Percentiles rank a stretch among this genome's conserved stretches.
Conservation (phyloP, 2,113 vertebrate genomes). For the Sialia sialis region DNA sequence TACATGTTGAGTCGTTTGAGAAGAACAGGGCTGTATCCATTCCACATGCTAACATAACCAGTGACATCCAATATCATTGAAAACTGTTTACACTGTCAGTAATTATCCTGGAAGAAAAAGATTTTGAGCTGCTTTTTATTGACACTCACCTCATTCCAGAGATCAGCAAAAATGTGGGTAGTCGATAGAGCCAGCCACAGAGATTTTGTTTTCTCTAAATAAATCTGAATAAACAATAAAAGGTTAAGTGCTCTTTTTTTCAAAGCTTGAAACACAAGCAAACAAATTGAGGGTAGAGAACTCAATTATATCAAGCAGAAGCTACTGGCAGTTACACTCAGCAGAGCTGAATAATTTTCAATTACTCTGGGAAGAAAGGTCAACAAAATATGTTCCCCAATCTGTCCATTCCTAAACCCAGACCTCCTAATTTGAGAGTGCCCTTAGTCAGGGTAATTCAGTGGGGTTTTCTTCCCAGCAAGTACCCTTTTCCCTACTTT, state of each 20-base stretch:
- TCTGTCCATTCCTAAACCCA: not conserved
- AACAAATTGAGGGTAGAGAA: slow-evolving; percentile 52
- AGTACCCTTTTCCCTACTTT: not conserved
- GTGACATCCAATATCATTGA: not conserved
- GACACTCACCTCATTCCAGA: not conserved
- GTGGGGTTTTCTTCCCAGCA: not conserved
- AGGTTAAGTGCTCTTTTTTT: slow-evolving; percentile 51
- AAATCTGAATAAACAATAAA: slow-evolving; percentile 54
- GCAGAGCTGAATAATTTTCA: slow-evolving; percentile 60
- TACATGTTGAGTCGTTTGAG: not conserved
- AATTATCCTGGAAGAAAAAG: slow-evolving; percentile 21
- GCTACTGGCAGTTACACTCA: slow-evolving; percentile 27
- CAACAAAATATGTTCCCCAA: slow-evolving; percentile 8
- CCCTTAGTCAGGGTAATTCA: not conserved
- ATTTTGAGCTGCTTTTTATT: not conserved
- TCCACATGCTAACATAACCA: not conserved
- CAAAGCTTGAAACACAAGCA: slow-evolving; percentile 29
- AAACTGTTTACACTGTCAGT: not conserved
- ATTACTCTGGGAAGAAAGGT: slow-evolving; percentile 49
- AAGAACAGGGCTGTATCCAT: not conserved
- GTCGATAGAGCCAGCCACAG: not conserved
- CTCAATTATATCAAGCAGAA: slow-evolving; percentile 50
- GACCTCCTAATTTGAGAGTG: not conserved
- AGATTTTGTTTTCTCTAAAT: slow-evolving; percentile 36
- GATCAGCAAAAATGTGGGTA: not conserved